phyloP scores from a whole-genome alignment of 2,113 vertebrate genomes.

The Urocitellus parryii region DNA sequence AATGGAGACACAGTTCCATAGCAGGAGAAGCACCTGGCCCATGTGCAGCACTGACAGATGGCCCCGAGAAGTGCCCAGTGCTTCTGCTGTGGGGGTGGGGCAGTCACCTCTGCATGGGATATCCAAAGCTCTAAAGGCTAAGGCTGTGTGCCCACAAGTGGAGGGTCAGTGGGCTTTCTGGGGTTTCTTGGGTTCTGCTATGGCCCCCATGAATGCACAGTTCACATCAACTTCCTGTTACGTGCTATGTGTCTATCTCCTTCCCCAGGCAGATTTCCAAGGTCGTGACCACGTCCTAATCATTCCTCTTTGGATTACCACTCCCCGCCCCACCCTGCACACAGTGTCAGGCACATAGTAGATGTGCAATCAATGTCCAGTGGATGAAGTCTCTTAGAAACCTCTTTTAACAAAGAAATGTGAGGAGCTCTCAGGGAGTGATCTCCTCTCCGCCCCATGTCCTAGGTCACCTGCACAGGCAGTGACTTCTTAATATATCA shows the following conservation, averaged over 20 bases:
- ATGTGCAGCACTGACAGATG: background rate
- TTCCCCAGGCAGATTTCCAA: background rate
- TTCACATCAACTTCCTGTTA: background rate
- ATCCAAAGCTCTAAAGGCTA: background rate
- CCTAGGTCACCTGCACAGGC: background rate
- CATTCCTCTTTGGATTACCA: background rate
- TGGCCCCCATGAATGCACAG: background rate
- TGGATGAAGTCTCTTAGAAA: background rate
- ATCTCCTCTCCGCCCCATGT: background rate
- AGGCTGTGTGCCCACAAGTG: background rate
- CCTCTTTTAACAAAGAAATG: background rate
- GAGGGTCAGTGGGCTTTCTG: background rate
- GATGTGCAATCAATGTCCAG: background rate
- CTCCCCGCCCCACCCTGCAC: no score
- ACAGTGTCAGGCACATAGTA: background rate
- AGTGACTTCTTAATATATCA: background rate
- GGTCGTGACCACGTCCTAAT: background rate
- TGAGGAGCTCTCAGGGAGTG: background rate
- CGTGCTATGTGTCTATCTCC: background rate
- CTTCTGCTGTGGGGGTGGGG: background rate
- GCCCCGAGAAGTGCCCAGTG: background rate
- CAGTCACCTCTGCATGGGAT: background rate
- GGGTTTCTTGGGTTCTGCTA: no score
- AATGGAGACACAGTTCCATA: background rate
- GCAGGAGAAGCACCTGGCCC: background rate